A percentile compares a stretch with the other conserved stretches of the same genome.
Conservation (phyloP, 2,888 invertebrate genomes). For the Amblyjoppa fuscipennis region DNA sequence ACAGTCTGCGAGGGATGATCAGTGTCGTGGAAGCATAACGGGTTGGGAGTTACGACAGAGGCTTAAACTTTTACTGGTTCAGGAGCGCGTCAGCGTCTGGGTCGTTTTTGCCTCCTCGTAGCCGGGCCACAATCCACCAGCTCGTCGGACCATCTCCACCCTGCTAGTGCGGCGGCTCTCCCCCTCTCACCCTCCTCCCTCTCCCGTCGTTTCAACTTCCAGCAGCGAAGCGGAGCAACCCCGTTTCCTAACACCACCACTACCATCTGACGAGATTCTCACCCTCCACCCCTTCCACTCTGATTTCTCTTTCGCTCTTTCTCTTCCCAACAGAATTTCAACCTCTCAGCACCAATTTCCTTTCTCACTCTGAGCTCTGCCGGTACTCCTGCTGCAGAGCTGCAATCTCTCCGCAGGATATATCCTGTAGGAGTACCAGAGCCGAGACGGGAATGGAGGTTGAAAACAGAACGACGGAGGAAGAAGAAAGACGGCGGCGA, state of each 20-base stretch:
- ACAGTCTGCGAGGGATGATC: conserved; percentile 78
- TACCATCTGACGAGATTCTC: conserved; percentile 58
- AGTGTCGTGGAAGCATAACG: conserved; percentile 78
- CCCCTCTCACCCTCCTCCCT: conserved; percentile 41
- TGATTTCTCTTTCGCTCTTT: conserved; percentile 59
- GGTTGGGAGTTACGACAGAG: conserved; percentile 78
- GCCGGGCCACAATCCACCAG: conserved; percentile 52
- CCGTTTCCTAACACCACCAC: conserved; percentile 53
- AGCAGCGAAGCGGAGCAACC: conserved; percentile 51
- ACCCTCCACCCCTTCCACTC: conserved; percentile 51
- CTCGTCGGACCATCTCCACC: conserved; percentile 34
- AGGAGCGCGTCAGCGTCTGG: conserved; percentile 80
- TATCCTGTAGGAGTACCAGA: conserved; percentile 52
- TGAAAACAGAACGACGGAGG: conserved; percentile 48
- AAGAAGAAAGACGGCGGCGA: conserved; percentile 28
- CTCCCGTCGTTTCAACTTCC: conserved; percentile 65
- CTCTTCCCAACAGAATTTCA: conserved; percentile 58
- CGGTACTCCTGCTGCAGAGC: conserved; percentile 64
- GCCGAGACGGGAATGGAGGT: conserved; percentile 60
- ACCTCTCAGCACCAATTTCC: conserved; percentile 51
- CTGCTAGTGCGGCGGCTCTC: conserved; percentile 3
- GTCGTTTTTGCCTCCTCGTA: conserved; percentile 75
- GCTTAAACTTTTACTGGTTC: conserved; percentile 81
- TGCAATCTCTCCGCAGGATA: conserved; percentile 70
- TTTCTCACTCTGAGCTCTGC: conserved; percentile 51